Conservation (phyloP, 35 echinoderm and acorn worm genomes). For the Antedon bifida region DNA sequence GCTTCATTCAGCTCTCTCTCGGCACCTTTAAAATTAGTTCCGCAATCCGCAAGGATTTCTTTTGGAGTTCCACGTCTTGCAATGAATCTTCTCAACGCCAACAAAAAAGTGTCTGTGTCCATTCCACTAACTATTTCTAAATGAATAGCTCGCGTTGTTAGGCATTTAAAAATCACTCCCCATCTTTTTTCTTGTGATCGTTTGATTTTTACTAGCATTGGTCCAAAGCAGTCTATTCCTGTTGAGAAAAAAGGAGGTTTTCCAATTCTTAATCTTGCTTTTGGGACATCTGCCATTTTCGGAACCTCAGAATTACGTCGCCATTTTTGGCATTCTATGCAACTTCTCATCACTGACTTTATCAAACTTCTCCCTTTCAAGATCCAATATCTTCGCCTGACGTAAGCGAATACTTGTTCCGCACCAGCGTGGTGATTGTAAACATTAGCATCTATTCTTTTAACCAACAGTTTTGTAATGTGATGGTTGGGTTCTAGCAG, state of each 20-base stretch:
- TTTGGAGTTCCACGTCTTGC: slow-evolving; percentile 2
- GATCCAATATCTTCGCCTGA: slow-evolving; percentile 20
- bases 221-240: slow-evolving; percentile 45
- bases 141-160: slow-evolving; percentile 33
- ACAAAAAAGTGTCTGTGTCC: slow-evolving; percentile 7
- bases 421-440: slow-evolving; percentile 12
- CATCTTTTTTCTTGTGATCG: slow-evolving; percentile 19
- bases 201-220: slow-evolving; percentile 22
- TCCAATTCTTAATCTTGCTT: slow-evolving; percentile 9
- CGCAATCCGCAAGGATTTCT: slow-evolving; percentile 22
- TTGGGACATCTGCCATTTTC: slow-evolving; percentile 42
- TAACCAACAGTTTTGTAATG: slow-evolving; percentile 4
- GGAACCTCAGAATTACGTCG: slow-evolving; percentile 11
- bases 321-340: slow-evolving; percentile 12
- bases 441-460: not conserved
- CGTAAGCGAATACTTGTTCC: slow-evolving; percentile 19
- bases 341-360: slow-evolving; percentile 6
- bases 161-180: slow-evolving; percentile 36
- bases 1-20: slow-evolving; percentile 10
- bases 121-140: not conserved
- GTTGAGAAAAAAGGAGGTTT: slow-evolving; percentile 38
- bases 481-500: not conserved
- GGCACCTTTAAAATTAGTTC: slow-evolving; percentile 22
- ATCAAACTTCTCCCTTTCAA: slow-evolving; percentile 12
- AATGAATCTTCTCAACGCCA: slow-evolving; percentile 5